Conservation (phyloP, 2,888 invertebrate genomes). For the Ectropis crepuscularia region DNA sequence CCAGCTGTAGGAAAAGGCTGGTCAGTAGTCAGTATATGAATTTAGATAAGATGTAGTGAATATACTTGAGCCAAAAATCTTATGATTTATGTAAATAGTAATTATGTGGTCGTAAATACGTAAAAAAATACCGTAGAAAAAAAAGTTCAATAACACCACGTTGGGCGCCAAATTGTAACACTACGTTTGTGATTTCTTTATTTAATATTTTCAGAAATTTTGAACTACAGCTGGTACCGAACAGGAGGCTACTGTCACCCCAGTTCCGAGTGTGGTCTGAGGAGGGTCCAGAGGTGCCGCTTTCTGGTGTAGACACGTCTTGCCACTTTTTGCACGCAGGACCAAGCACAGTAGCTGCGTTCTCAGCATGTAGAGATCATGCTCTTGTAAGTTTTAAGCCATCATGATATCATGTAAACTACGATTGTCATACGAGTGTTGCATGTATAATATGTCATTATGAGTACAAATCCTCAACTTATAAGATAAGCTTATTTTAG, state of each 20-base stretch:
- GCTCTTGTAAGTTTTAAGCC: conserved; percentile 81
- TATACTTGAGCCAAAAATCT: too few relatives aligned
- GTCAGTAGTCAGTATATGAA: too few relatives aligned
- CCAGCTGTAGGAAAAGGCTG: too few relatives aligned
- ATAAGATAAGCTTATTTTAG: too few relatives aligned
- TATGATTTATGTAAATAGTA: too few relatives aligned
- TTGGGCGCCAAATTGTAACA: not conserved
- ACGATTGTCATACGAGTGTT: too few relatives aligned
- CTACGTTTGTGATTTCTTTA: not conserved
- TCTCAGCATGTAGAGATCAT: conserved; percentile 87
- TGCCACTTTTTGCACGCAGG: conserved; percentile 88
- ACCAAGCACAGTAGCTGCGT: conserved; percentile 85
- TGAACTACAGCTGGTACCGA: conserved; percentile 86
- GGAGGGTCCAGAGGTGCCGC: conserved; percentile 66
- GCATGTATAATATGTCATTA: too few relatives aligned
- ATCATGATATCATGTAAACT: not conserved
- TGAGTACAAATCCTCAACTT: too few relatives aligned
- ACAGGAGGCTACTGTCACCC: conserved; percentile 85
- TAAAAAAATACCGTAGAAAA: not conserved
- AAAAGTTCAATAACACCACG: not conserved
- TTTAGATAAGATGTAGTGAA: too few relatives aligned
- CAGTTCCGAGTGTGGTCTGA: conserved; percentile 86
- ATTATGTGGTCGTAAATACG: too few relatives aligned
- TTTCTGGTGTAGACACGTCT: conserved; percentile 68
- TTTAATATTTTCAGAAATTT: conserved; percentile 77